Evolutionary conservation across 1,140 invertebrate species (phyloP).

Genomic region (Drosophila asahinai): DNA sequence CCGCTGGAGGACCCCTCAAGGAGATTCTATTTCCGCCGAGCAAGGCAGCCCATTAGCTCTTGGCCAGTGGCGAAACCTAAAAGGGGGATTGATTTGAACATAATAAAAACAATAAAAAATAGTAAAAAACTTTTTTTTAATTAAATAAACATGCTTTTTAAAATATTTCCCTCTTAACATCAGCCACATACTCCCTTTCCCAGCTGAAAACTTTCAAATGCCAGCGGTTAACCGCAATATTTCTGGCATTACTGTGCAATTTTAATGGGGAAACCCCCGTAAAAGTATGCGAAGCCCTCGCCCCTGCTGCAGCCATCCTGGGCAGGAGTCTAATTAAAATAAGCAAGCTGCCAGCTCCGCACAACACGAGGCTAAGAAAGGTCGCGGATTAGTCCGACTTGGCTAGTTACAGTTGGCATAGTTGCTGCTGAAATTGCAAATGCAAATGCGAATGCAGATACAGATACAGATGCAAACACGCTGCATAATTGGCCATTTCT

Average conservation of each 20-base stretch:
- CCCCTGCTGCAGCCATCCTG: conserved; percentile 19
- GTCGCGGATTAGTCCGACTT: conserved; percentile 39
- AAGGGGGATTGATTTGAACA: conserved; percentile 46
- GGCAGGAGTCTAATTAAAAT: conserved; percentile 50
- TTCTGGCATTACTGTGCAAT: conserved; percentile 5
- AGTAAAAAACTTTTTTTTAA: background rate
- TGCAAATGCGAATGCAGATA: conserved; percentile 43
- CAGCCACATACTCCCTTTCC: no score
- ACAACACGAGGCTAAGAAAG: conserved; percentile 26
- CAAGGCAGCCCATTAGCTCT: conserved; percentile 65
- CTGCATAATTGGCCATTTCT: conserved; percentile 82
- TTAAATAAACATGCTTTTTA: background rate
- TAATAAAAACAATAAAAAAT: background rate
- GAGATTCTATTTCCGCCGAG: conserved; percentile 78
- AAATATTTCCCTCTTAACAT: background rate
- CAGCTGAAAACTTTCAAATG: conserved; percentile 9
- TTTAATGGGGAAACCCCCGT: conserved; percentile 8
- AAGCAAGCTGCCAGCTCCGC: conserved; percentile 37
- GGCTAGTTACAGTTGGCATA: conserved; percentile 31
- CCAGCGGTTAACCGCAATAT: conserved; percentile 20
- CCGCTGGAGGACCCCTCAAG: conserved; percentile 49
- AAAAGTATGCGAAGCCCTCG: conserved; percentile 12
- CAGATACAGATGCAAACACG: conserved; percentile 66
- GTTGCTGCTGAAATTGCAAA: conserved; percentile 24
- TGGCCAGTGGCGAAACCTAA: conserved; percentile 29